Evolutionary conservation across 23 tunicate genomes (phyloP), one percentile per base, ranked within the genome.

Genomic region (Diplosoma virens): DNA sequence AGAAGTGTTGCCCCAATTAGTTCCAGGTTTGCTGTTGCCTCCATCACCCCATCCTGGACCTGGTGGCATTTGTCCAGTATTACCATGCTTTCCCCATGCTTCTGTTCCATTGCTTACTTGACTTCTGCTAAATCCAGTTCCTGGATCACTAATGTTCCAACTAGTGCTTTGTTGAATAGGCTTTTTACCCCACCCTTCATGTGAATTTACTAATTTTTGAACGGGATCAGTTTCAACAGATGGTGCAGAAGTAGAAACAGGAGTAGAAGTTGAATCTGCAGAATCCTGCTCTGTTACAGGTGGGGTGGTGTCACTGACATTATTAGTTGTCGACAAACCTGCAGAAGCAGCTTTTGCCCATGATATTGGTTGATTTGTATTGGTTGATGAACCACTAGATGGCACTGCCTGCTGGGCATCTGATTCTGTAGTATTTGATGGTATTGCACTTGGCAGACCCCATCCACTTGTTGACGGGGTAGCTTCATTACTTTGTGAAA

Each of bases 121-220:
- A 14, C 74, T 32, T 67, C 82, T 54, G 27, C 30, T n/a, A 21
- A 26, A 76, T 0, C 20, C 70, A 45, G 52, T 32, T 14, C 37
- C 76, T 81, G 47, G 34, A 41, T 41, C 35, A 22, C 58, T 47
- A 9, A 90, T 67, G 50, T 90, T 74, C 97, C 97, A 90, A 55
- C 90, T 75, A 11, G 97, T 90, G 34, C 87, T 78, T 74, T 90
- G 97, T 75, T 84, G 97, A 32, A 90, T 79, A 17, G 97, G 97
- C 65, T 67, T 90, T 45, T 83, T 90, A 0, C 97, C 97, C 97
- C 97, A 90, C 33, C 97, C 97, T 72, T 90, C 97, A 79, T 90
- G 97, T 16, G 89, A 90, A 47, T 90, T 90, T 0, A 90, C 97
- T 21, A 83, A 67, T 79, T 84, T 82, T 25, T 90, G 97, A 0